phyloP scores from a whole-genome alignment of 2,797 vertebrate species.

The Anguilla anguilla region DNA sequence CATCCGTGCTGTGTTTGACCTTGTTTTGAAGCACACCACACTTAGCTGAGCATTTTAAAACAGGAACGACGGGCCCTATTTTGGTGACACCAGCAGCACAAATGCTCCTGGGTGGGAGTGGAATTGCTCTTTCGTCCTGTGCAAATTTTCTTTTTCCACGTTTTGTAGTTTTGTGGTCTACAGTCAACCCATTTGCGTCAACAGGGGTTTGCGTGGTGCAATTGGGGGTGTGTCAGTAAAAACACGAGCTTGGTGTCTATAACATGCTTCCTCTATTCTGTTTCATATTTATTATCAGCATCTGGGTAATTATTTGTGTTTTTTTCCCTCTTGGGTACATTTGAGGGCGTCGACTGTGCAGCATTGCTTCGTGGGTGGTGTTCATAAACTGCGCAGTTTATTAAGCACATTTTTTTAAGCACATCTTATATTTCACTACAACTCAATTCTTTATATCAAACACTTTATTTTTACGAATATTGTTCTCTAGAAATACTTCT shows the following conservation, averaged over 20 bases:
- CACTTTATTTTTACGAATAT: no score
- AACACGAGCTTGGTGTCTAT: not conserved
- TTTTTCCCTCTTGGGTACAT: not conserved
- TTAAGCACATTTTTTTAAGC: not conserved
- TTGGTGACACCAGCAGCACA: not conserved
- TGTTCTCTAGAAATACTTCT: not conserved
- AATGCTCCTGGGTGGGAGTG: no score
- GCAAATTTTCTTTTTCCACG: no score
- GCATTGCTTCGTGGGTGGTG: not conserved
- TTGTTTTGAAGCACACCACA: constrained; percentile 33
- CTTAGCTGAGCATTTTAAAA: not conserved
- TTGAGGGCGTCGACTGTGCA: not conserved
- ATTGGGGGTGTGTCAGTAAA: not conserved
- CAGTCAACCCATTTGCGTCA: not conserved
- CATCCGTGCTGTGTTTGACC: constrained; percentile 35
- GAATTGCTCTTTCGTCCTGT: no score
- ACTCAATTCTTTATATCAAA: not conserved
- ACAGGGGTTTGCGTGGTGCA: not conserved
- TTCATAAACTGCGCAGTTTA: not conserved
- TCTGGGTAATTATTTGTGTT: not conserved
- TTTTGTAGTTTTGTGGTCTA: not conserved
- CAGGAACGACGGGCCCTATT: not conserved
- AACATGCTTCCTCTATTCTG: not conserved
- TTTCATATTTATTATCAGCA: not conserved
- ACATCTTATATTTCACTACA: not conserved